These are phyloP conservation scores for Mionectes macconnelli DNA, from an alignment of 2,113 vertebrate genomes.

Conservation along the genomic window DNA sequence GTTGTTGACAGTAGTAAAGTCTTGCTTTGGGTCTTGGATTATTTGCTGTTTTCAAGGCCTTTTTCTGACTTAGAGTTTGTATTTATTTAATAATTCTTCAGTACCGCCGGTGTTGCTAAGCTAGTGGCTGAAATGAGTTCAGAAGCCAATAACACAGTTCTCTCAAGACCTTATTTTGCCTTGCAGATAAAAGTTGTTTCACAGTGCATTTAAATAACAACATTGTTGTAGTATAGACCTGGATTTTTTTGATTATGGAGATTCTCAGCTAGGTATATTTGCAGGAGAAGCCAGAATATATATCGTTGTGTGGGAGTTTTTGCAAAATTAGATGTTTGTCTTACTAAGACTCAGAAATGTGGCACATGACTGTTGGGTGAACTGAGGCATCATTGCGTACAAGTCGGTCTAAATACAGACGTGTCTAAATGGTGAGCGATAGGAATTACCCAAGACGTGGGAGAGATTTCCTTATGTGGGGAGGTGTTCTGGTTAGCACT, in stretches of 20 bases:
- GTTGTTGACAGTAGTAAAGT: neutral
- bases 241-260: neutral
- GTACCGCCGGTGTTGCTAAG: neutral
- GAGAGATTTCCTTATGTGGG: neutral
- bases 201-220: neutral
- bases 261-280: neutral
- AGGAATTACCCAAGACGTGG: neutral
- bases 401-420: neutral
- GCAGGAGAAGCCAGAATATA: neutral
- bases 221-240: neutral
- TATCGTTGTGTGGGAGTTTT: neutral
- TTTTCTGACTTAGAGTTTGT: neutral
- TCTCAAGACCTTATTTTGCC: neutral
- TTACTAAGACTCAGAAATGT: neutral
- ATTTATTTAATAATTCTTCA: neutral
- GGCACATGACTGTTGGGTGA: neutral
- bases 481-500: fast-evolving
- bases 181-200: neutral
- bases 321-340: neutral
- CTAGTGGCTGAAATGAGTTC: neutral
- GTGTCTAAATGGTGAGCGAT: neutral
- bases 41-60: neutral
- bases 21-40: neutral
- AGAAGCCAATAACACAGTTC: neutral
- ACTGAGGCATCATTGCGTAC: neutral